Base-by-base conservation (phyloP, 1,140 invertebrate genomes). In the Drosophila rhopaloa region DNA sequence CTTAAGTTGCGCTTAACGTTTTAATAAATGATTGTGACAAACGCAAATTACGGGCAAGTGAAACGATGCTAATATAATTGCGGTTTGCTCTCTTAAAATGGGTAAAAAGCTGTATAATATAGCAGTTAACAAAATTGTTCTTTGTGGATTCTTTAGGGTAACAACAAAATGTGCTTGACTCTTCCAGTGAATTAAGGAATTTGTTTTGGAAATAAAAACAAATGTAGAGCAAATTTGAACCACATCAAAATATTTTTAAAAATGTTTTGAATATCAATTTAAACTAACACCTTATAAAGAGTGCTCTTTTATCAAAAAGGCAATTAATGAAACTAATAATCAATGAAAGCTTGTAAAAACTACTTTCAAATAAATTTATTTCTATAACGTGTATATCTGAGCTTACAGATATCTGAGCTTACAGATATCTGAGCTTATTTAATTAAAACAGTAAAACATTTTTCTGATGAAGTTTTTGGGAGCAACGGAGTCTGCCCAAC, bases 1-100 rank as follows among this genome's bases (percentile, higher is more conserved):
- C 66, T 86, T 86, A 76, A 70, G 55, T 60, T 74, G 72, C 70
- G 83, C 72, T 89, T 78, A 89, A 81, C 67, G 70, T 89, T 80
- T 88, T 78, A 88, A 88, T 89, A 89, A 88, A 88, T 88, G 84
- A 89, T 81, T 80, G 73, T 78, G 84, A 81, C 76, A 84, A 81
- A 81, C 66, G 80, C 76, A 80, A 61, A 85, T 81, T 70, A 51
- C 53, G 79, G 73, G 62, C 48, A 57, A 37, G 63, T 13, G 29
- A 8, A 38, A 47, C 37, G 73, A 57, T 81, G 76, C 56, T 66
- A 77, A 85, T 80, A 72, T 83, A 59, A 79, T 72, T 71, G 71
- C 40, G 35, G 59, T 6, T 19, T 54, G 16, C 38, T 71, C 67
- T 44, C 27, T 48, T 66, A 48, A 56, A 6, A 13, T 5, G 41